Percentiles rank a stretch among this genome's conserved stretches.
Evolutionary conservation across 2,797 vertebrate species (phyloP).

Genomic region (Arrhamphus sclerolepis): DNA sequence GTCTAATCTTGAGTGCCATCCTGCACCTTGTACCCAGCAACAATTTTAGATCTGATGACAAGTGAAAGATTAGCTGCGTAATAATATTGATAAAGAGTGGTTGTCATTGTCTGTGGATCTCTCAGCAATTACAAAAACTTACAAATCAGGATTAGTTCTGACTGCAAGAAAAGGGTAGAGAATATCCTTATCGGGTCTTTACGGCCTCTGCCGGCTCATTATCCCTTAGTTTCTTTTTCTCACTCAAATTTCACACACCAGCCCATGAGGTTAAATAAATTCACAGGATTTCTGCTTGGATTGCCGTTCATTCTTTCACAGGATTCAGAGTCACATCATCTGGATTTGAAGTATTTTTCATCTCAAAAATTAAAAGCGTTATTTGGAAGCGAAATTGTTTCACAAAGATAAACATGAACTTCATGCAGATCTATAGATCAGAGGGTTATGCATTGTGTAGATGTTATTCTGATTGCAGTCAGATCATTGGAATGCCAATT

Average conservation of each 20-base stretch:
- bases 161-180: background rate
- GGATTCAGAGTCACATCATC: conserved; percentile 11
- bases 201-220: background rate
- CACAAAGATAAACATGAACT: conserved; percentile 21
- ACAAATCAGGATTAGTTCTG: conserved; percentile 2
- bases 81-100: background rate
- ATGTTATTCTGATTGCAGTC: conserved; percentile 13
- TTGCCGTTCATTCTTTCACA: conserved; percentile 4
- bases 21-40: conserved; percentile 4
- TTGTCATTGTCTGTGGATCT: conserved; percentile 2
- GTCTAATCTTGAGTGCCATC: conserved; percentile 3
- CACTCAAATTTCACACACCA: background rate
- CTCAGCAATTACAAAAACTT: background rate
- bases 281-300: background rate
- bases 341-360: conserved; percentile 1
- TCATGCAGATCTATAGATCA: conserved; percentile 20
- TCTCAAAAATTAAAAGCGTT: conserved; percentile 14
- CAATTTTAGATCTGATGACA: conserved; percentile 3
- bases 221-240: background rate
- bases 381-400: conserved; percentile 21
- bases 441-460: conserved; percentile 3
- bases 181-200: background rate
- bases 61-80: conserved; percentile 3
- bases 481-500: conserved; percentile 17
- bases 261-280: background rate